Base-by-base conservation (phyloP, 2,888 invertebrate genomes). In the Lasioglossum villosulum region DNA sequence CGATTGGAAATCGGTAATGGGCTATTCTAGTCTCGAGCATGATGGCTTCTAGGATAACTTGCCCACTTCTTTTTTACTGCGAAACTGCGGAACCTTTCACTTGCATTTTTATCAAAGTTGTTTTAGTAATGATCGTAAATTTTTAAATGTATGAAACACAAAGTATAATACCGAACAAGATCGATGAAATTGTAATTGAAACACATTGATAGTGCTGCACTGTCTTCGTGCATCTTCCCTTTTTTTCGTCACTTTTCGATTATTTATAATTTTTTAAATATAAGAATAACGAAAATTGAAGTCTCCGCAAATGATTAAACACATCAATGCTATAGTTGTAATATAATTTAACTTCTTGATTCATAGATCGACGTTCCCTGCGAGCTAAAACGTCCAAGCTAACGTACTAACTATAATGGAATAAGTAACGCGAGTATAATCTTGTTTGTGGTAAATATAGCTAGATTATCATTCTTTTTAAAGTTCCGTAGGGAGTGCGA, bases 1-100 rank as follows among this genome's bases (percentile, higher is more conserved):
- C 63, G 63, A 63, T 63, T 30, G 63, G 63, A 63, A 63, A 63
- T 63, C 63, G 63, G 63, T 63, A 63, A 63, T 63, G 63, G 30
- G 27, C 27, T 63, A 30, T 63, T 63, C n/a, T 30, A 63, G 63
- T 63, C 63, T 16, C 30, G 63, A 30, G 63, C 63, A 16, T n/a
- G 30, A 16, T 30, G 30, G 14, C 30, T 63, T 63, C 16, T 16
- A 63, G 63, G 30, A 27, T 63, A 63, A 63, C 63, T 30, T 6
- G 63, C 4, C 63, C 16, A 16, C 14, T 27, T 59, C n/a, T 27
- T 16, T 63, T 63, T 14, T 16, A 30, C 63, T 16, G 16, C 2
- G 16, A 27, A 63, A 59, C 16, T 30, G 59, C 59, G 27, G 5
- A 27, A 63, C 6, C 63, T 63, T n/a, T 27, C 12, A n/a, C 10